Base-by-base conservation (phyloP, 2,797 vertebrate genomes). In the Falco novaeseelandiae region DNA sequence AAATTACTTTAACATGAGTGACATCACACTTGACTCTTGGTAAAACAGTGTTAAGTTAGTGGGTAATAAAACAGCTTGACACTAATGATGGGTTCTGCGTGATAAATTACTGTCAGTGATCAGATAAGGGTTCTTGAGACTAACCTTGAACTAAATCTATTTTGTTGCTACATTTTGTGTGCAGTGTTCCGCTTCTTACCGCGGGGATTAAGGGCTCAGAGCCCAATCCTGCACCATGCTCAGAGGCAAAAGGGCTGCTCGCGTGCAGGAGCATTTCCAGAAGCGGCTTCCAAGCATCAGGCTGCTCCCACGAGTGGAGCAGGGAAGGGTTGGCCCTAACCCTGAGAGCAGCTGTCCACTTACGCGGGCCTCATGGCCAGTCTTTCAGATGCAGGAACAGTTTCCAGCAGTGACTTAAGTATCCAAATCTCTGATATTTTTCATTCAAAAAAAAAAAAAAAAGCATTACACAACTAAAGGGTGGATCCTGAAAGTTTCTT, bases 61-160 rank as follows among this genome's bases (percentile, higher is more conserved):
- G 93, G 97, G 96, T 95, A 96, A 95, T 97, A 98, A 98, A 97
- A 96, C 97, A 98, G 97, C 96, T 97, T 96, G 97, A 97, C 95
- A 95, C 96, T 97, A 97, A 98, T 97, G 97, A 98, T 96, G 94
- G 96, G 93, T 87, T 97, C 96, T 97, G 89, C 4, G 89, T 98
- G 97, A 98, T 98, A 98, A 98, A 98, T 98, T 96, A 98, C 98
- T 96, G 94, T 90, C 95, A 96, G 77, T 79, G 95, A 96, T 97
- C 97, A 97, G 97, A 98, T 97, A 98, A 98, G 96, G 83, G 76
- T 92, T 97, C 93, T 96, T 89, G 97, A 94, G 97, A 95, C 92
- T 95, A 97, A 96, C 97, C 97, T 97, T 97, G 97, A 98, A 97
- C 95, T 83, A 93, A 96, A 96, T 89, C 72, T 92, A 73, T 38